These are phyloP conservation scores for Babylonia areolata DNA, from an alignment of 1,140 invertebrate species.

Conservation along the genomic window DNA sequence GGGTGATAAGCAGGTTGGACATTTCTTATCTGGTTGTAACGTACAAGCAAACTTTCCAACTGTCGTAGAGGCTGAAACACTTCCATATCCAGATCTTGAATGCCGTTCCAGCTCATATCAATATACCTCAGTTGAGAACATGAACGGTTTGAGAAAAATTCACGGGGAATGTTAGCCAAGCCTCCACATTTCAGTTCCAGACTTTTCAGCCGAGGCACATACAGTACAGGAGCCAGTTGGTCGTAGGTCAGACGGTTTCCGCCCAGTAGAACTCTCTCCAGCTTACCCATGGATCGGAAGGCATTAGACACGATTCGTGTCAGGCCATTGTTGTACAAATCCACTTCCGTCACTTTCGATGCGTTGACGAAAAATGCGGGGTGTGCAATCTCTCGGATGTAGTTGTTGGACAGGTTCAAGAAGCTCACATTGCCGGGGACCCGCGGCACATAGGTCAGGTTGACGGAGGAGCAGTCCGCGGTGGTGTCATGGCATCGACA, in stretches of 20 bases:
- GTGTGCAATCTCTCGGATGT: neutral
- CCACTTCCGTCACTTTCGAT: neutral
- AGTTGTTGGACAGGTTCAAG: slow-evolving; percentile 25
- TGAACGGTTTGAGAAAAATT: neutral
- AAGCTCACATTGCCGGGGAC: neutral
- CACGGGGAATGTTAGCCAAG: neutral
- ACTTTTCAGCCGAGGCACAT: neutral
- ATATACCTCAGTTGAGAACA: neutral
- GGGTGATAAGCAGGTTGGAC: neutral
- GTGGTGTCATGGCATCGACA: slow-evolving; percentile 14
- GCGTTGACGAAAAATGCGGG: slow-evolving; percentile 9
- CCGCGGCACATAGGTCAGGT: neutral
- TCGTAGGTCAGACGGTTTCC: slow-evolving; percentile 6
- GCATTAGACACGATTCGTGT: neutral
- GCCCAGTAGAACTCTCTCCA: slow-evolving; percentile 9
- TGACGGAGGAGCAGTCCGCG: neutral
- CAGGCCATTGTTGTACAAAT: slow-evolving; percentile 29
- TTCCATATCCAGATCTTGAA: slow-evolving; percentile 2
- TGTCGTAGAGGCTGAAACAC: slow-evolving; percentile 6
- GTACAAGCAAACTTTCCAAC: neutral
- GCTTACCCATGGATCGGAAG: neutral
- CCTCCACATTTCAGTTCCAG: slow-evolving; percentile 1
- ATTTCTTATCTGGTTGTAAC: neutral
- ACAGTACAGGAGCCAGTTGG: neutral
- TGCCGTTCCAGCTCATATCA: slow-evolving; percentile 23